Conservation (phyloP, 2,888 invertebrate genomes). For the Andrena fulva region DNA sequence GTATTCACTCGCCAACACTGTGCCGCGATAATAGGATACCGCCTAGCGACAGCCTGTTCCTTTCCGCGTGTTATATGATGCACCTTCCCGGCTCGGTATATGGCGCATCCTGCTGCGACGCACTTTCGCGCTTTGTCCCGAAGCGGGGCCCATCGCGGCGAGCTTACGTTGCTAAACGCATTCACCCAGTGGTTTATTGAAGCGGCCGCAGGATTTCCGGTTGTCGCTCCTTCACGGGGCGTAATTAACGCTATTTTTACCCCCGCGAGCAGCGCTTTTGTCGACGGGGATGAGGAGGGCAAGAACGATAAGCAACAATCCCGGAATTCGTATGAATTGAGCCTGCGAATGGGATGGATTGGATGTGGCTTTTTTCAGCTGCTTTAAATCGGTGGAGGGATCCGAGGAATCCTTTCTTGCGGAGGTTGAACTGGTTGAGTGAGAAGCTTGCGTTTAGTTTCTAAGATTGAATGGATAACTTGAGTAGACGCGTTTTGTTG, state of each 20-base stretch:
- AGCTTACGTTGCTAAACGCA: slow-evolving; percentile 53
- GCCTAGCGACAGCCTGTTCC: slow-evolving; percentile 58
- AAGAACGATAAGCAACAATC: not conserved
- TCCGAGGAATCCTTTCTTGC: slow-evolving; percentile 9
- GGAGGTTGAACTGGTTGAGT: not conserved
- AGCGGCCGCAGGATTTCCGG: slow-evolving; percentile 44
- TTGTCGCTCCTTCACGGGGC: slow-evolving; percentile 16
- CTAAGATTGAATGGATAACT: not conserved
- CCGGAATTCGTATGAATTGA: slow-evolving; percentile 29
- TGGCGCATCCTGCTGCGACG: slow-evolving; percentile 54
- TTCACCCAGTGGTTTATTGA: slow-evolving; percentile 31
- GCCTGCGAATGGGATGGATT: not conserved
- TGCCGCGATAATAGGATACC: slow-evolving; percentile 59
- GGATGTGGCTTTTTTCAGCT: not conserved
- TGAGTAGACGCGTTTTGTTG: not conserved
- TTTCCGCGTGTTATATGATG: slow-evolving; percentile 56
- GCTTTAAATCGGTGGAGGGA: not conserved
- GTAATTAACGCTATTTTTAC: slow-evolving; percentile 41
- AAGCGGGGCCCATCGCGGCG: not conserved
- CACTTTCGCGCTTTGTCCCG: slow-evolving; percentile 22
- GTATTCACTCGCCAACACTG: slow-evolving; percentile 53
- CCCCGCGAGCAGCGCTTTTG: not conserved
- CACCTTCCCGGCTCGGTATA: slow-evolving; percentile 47
- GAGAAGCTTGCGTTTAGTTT: not conserved
- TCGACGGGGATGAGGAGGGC: not conserved